Conservation (phyloP, 2,113 vertebrate genomes). For the Lipophrys pholis region DNA sequence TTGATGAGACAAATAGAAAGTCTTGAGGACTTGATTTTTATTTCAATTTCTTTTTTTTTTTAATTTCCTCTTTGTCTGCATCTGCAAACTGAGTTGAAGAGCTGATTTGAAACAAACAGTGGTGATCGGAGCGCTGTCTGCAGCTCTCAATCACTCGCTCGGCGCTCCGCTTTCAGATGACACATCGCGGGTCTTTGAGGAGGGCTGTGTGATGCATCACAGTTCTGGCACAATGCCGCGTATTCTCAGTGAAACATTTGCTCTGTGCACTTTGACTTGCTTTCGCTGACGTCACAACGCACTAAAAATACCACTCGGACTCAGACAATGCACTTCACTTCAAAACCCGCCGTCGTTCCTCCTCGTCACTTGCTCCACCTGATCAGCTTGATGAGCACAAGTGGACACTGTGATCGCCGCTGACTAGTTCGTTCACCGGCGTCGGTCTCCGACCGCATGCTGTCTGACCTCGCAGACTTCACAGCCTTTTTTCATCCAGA, state of each 20-base stretch:
- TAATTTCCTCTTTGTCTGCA: not conserved
- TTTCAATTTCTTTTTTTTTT: not conserved
- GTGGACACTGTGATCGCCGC: not conserved
- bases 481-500: slow-evolving; percentile 15
- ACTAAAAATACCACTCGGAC: slow-evolving; percentile 43
- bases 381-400: not conserved
- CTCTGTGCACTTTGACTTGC: slow-evolving; percentile 42
- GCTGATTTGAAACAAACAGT: too few species aligned
- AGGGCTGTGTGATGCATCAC: slow-evolving; percentile 33
- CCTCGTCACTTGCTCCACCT: slow-evolving; percentile 10
- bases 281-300: slow-evolving; percentile 15
- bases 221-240: slow-evolving; percentile 11
- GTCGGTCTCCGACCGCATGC: slow-evolving; percentile 46
- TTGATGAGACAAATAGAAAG: not conserved
- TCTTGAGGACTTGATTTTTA: not conserved
- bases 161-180: not conserved
- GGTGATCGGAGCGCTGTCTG: not conserved
- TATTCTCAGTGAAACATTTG: slow-evolving; percentile 45
- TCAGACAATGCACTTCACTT: not conserved
- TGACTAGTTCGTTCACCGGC: slow-evolving; percentile 36
- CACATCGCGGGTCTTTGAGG: slow-evolving; percentile 16
- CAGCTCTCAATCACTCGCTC: not conserved
- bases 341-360: not conserved
- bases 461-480: slow-evolving; percentile 21
- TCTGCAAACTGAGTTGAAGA: not conserved